Evolutionary conservation across 2,113 vertebrate genomes (phyloP), one percentile per base, ranked within the genome.

Genomic region (Arvicanthis niloticus): DNA sequence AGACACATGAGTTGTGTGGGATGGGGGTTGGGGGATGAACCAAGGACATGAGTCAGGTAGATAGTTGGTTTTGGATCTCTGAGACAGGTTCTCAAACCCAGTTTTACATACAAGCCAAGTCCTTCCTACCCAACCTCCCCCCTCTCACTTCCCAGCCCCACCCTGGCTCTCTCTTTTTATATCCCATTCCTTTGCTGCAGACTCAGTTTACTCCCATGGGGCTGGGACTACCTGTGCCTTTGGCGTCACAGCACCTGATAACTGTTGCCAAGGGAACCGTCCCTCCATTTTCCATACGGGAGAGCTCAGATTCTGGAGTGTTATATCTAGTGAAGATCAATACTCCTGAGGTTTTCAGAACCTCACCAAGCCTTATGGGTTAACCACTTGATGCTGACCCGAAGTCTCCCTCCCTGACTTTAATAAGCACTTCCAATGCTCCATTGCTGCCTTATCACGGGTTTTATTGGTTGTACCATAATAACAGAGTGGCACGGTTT

Each of bases 231-330:
- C 34, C 37, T 70, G 72, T 70, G 48, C 24, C 40, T 78, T 78
- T 56, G 22, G 53, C 34, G 45, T 9, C 56, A 31, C 8, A 16
- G 29, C 8, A 26, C 7, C 45, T 88, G 76, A 10, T 17, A 84
- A 76, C 42, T 80, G 13, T n/a, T 85, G 45, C n/a, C 58, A 86
- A 84, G 75, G 21, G 3, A 19, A 77, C 76, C 2, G 11, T 56
- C 24, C 86, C 37, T 34, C 24, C 40, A 26, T 48, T 95, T 88
- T 82, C 51, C n/a, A 76, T 15, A 60, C 11, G 19, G 22, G 29
- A 56, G 89, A 51, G n/a, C 29, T 96, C 75, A 89, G 87, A 87
- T 48, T 16, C n/a, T 45, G 26, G 85, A 89, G 19, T n/a, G 31
- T 4, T 75, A 65, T n/a, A 95, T 5, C 42, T 45, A 56, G 19